Conservation (phyloP, 2,888 invertebrate genomes). For the Zhengitettix transpicula region DNA sequence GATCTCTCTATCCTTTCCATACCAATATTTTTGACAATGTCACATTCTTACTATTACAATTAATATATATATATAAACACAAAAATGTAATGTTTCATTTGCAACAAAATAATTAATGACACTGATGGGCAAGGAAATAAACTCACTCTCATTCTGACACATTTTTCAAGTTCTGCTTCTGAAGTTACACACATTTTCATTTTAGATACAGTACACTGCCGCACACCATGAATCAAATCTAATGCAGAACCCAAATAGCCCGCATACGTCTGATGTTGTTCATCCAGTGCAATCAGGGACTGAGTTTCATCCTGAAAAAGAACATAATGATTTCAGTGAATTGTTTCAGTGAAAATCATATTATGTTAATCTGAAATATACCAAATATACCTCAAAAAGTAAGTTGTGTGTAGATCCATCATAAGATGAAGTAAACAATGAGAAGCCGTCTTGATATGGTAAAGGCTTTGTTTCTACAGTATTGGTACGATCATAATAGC, state of each 20-base stretch:
- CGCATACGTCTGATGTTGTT: slow-evolving; percentile 58
- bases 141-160: slow-evolving; percentile 73
- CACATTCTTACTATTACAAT: too few species aligned
- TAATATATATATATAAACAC: too few species aligned
- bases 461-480: too few species aligned
- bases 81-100: too few species aligned
- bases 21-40: too few species aligned
- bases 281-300: slow-evolving; percentile 44
- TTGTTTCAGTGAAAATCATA: not conserved
- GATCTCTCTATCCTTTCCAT: too few species aligned
- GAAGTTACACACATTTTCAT: slow-evolving; percentile 86
- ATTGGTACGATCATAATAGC: too few species aligned
- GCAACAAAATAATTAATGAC: not conserved
- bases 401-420: slow-evolving; percentile 38
- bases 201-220: slow-evolving; percentile 68
- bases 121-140: not conserved
- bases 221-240: slow-evolving; percentile 52
- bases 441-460: not conserved
- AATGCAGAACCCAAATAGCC: slow-evolving; percentile 53
- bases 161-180: slow-evolving; percentile 76
- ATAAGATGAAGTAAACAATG: not conserved
- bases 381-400: slow-evolving; percentile 50
- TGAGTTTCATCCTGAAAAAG: slow-evolving; percentile 50
- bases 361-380: not conserved
- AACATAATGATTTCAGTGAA: not conserved